Base-by-base conservation (phyloP, 2,797 vertebrate species). In the Acanthurus tractus region DNA sequence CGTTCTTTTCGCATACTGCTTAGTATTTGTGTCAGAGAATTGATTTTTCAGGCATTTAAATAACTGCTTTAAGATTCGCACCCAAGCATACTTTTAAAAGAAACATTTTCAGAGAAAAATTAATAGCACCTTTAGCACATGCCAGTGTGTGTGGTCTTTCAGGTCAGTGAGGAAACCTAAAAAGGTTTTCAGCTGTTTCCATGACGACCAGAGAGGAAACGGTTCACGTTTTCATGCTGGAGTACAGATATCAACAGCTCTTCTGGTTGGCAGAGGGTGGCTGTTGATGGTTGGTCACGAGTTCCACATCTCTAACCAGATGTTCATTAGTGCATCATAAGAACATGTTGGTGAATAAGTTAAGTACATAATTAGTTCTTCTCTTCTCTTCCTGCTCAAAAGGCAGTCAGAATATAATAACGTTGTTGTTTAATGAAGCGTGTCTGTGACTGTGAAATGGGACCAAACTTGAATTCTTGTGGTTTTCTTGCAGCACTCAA, bases 181-280 rank as follows among this genome's bases (percentile, higher is more conserved):
- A 54, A 55, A 36, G 66, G 59, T 67, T 84, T 89, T 81, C 50
- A 53, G 57, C 68, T 65, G 93, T 95, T 93, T 81, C 91, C 87
- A 76, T 92, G 91, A 81, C 91, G 84, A 94, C 92, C 44, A 62
- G 25, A 82, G 75, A 68, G 54, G 70, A 73, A 58, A 5, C 11
- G 45, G 18, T 62, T 40, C 38, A 50, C 2, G 6, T 42, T 0
- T 45, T 63, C 12, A 36, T 34, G 45, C 67, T 50, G 29, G 38
- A 34, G 40, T 14, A 20, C 15, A 2, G 18, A 52, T 66, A 23
- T 38, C 46, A 29, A 12, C 64, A 34, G 64, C 45, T 63, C 22
- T 48, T 62, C 2, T 49, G 40, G 45, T 11, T 18, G 57, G 56
- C 13, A 11, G n/a, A 74, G 42, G 70, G 62, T 20, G 34, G 45